These are phyloP conservation scores for Gerris buenoi DNA, from an alignment of 1,140 invertebrate species.

Conservation along the genomic window DNA sequence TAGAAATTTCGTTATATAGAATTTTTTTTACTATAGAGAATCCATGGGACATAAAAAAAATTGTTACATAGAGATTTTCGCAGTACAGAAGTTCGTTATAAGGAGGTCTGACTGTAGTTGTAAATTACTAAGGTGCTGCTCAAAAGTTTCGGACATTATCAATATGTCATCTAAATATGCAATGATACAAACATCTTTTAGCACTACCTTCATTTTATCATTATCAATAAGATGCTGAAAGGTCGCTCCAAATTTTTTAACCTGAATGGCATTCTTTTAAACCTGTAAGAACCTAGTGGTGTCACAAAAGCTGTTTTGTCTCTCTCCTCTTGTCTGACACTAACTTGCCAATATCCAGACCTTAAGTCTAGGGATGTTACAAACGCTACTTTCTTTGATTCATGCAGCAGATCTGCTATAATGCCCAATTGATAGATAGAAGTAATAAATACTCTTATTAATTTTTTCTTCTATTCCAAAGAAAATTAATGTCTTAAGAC, in stretches of 20 bases:
- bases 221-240: background rate
- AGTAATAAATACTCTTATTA: background rate
- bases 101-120: background rate
- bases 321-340: background rate
- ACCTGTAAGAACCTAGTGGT: background rate
- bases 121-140: background rate
- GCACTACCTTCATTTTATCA: background rate
- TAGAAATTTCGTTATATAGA: no score
- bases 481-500: background rate
- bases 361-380: background rate
- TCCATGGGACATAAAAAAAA: no score
- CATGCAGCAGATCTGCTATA: background rate
- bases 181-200: background rate
- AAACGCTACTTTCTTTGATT: background rate
- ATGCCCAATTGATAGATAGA: no score
- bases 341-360: background rate
- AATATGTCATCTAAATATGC: background rate
- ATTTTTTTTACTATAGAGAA: no score
- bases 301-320: background rate
- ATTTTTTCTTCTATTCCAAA: background rate
- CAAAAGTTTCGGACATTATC: background rate
- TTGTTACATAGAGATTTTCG: no score
- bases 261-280: background rate
- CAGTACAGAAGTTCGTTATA: no score
- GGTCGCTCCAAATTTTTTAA: background rate